phyloP scores from a whole-genome alignment of 2,888 invertebrate species.

The Trissolcus japonicus region DNA sequence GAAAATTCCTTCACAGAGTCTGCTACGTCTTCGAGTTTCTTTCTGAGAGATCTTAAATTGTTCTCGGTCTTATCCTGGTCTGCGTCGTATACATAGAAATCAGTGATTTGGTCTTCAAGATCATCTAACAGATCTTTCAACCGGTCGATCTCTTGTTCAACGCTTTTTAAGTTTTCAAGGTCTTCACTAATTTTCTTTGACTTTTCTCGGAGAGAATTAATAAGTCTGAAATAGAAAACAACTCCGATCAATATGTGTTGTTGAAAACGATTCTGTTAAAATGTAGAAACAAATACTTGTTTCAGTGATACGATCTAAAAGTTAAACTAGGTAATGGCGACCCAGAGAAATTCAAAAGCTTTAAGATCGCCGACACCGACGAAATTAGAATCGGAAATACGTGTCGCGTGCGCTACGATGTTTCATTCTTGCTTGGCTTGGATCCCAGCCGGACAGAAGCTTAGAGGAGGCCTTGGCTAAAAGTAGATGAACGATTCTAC shows the following conservation, averaged over 20 bases:
- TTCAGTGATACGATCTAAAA: conserved; percentile 28
- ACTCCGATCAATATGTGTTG: too few species aligned
- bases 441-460: conserved; percentile 66
- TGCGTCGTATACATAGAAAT: conserved; percentile 86
- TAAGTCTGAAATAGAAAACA: conserved; percentile 80
- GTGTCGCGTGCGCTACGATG: conserved; percentile 66
- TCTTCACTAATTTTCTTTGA: conserved; percentile 85
- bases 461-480: conserved; percentile 71
- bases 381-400: conserved; percentile 74
- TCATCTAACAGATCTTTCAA: conserved; percentile 83
- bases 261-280: neutral
- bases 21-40: conserved; percentile 66
- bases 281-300: neutral
- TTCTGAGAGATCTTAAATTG: conserved; percentile 79
- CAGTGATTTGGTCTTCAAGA: conserved; percentile 64
- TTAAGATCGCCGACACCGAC: conserved; percentile 61
- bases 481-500: conserved; percentile 68
- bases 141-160: conserved; percentile 83
- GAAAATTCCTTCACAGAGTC: conserved; percentile 71
- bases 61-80: conserved; percentile 82
- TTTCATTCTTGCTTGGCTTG: conserved; percentile 66
- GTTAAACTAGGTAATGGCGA: conserved; percentile 42
- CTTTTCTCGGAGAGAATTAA: conserved; percentile 86
- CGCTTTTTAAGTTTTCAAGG: conserved; percentile 85
- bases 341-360: conserved; percentile 50